A percentile compares a stretch with the other conserved stretches of the same genome.
Evolutionary conservation across 2,113 vertebrate genomes (phyloP).

Genomic region (Eudyptes chrysolophus): DNA sequence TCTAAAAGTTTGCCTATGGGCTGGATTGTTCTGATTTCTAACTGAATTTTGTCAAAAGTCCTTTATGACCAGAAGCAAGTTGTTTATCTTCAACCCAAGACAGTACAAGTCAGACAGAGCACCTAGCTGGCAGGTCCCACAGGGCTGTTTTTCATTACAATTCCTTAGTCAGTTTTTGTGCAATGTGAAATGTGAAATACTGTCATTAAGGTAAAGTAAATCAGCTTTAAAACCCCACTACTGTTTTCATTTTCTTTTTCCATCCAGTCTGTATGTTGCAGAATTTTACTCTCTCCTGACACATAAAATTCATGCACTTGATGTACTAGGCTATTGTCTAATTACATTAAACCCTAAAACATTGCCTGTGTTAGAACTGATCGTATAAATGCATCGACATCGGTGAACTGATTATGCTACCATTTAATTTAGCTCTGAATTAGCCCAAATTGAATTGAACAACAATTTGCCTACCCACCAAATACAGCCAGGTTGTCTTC

Average conservation of each 20-base stretch:
- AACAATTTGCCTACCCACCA: neutral
- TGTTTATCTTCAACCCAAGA: neutral
- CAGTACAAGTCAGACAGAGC: neutral
- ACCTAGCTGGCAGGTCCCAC: neutral
- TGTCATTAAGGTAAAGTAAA: neutral
- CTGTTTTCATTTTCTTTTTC: neutral
- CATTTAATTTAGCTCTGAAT: slow-evolving; percentile 33
- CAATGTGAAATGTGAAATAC: neutral
- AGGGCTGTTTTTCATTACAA: neutral
- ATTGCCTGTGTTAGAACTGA: neutral
- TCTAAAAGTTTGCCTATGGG: neutral
- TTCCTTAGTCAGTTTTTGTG: neutral
- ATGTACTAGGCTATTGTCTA: neutral
- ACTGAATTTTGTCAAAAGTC: neutral
- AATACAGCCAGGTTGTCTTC: neutral
- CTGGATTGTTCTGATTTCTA: neutral
- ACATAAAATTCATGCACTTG: neutral
- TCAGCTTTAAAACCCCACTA: neutral
- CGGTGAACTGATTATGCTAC: neutral
- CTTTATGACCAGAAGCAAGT: neutral
- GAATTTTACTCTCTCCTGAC: neutral
- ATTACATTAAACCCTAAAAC: neutral
- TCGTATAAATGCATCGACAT: neutral
- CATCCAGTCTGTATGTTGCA: neutral
- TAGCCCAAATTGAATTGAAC: neutral